Conservation (phyloP, 2,113 vertebrate genomes). For the Paradoxurus hermaphroditus region DNA sequence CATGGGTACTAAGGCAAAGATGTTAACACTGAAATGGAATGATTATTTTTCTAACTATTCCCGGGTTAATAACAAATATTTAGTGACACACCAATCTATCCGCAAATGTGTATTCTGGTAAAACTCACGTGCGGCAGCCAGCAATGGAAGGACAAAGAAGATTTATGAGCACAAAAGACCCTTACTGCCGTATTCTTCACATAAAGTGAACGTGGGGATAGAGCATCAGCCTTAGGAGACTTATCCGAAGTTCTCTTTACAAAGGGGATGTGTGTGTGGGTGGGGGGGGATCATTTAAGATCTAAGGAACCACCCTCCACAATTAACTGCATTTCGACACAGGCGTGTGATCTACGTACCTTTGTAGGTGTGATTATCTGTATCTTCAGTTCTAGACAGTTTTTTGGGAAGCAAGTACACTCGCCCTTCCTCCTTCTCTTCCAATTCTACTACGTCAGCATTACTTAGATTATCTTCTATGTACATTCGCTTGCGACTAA, state of each 20-base stretch:
- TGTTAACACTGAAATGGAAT: neutral
- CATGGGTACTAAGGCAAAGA: neutral
- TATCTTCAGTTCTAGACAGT: constrained; percentile 71
- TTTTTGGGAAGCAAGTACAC: constrained; percentile 73
- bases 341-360: constrained; percentile 70
- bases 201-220: neutral
- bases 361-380: constrained; percentile 39
- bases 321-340: neutral
- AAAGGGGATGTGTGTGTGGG: neutral
- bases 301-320: neutral
- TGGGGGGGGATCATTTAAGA: neutral
- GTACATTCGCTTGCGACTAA: constrained; percentile 73
- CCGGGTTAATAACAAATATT: neutral
- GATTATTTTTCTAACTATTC: neutral
- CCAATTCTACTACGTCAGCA: constrained; percentile 68
- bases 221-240: neutral
- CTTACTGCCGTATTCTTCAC: neutral
- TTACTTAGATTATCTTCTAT: constrained; percentile 60
- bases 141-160: neutral
- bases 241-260: neutral
- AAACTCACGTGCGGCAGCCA: neutral
- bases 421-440: constrained; percentile 55
- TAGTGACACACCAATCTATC: neutral
- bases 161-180: neutral
- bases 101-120: neutral